These are phyloP conservation scores for Empis stercorea DNA, from an alignment of 2,888 invertebrate genomes.

Conservation along the genomic window DNA sequence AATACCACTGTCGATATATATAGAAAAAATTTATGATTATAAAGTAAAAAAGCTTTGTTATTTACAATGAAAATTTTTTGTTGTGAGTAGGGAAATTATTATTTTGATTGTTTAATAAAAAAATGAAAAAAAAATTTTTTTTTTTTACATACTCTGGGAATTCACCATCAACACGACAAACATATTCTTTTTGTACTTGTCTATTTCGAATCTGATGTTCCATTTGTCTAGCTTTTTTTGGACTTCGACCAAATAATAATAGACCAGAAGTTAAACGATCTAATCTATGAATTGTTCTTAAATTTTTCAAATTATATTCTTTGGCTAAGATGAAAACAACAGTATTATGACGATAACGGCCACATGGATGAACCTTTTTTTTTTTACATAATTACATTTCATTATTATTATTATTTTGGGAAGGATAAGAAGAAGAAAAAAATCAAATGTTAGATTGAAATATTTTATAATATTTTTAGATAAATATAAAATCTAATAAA, in stretches of 20 bases:
- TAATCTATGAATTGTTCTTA: constrained; percentile 87
- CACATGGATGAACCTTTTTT: constrained; percentile 87
- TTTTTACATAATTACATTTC: too few relatives aligned
- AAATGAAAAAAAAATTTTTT: too few relatives aligned
- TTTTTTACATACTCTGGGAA: constrained; percentile 69
- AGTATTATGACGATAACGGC: constrained; percentile 94
- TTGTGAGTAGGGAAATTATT: too few relatives aligned
- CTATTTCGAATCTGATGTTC: constrained; percentile 88
- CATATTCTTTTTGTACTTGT: constrained; percentile 88
- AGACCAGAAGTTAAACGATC: constrained; percentile 92
- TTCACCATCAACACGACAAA: constrained; percentile 86
- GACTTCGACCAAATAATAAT: constrained; percentile 83
- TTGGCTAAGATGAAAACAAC: constrained; percentile 93
- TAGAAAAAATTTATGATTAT: background rate
- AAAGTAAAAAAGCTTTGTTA: too few relatives aligned
- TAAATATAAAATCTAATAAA: too few relatives aligned
- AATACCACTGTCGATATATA: constrained; percentile 44
- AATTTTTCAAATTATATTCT: constrained; percentile 86
- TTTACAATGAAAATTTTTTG: too few relatives aligned
- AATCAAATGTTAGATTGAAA: too few relatives aligned
- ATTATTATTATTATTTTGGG: background rate
- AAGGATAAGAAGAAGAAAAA: too few relatives aligned
- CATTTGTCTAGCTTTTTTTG: constrained; percentile 87
- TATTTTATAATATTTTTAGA: too few relatives aligned
- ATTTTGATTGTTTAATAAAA: too few relatives aligned